Evolutionary conservation across 1,140 invertebrate species (phyloP), one percentile per base, ranked within the genome.

Genomic region (Metaphire vulgaris): DNA sequence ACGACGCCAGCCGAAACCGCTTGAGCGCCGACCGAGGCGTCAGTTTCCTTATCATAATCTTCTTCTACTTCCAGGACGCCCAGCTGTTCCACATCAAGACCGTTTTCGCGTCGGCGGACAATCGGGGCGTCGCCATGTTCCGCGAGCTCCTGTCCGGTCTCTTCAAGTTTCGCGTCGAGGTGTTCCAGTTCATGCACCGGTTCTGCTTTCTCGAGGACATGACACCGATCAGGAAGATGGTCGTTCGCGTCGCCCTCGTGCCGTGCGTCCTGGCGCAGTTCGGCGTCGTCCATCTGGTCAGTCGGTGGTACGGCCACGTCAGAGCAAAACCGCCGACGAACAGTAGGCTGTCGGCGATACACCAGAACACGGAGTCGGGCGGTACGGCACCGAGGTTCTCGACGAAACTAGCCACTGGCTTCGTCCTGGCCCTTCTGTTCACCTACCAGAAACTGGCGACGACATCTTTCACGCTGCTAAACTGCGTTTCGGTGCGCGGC

Each of bases 1-100:
- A n/a, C n/a, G n/a, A n/a, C n/a, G n/a, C n/a, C n/a, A 34, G 2
- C 15, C 71, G 1, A 2, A 31, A 56, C 74, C 74, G 34, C 65
- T 30, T n/a, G 65, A n/a, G n/a, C n/a, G n/a, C 56, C 1, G 74
- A 75, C 66, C 68, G 65, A 2, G 74, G 74, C 65, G 74, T 68
- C 67, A 75, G 74, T 33, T 75, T 75, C 74, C 74, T 75, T 29
- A 75, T 75, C 67, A 75, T n/a, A n/a, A n/a, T n/a, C n/a, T n/a
- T n/a, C n/a, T n/a, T n/a, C n/a, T n/a, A n/a, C n/a, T n/a, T n/a
- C n/a, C n/a, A n/a, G n/a, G n/a, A n/a, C n/a, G n/a, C n/a, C n/a
- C n/a, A n/a, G n/a, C n/a, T n/a, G n/a, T 75, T 75, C 26, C 74
- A 75, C 15, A 30, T 75, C 12, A 75, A 75, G 33, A 75, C 74